Percentiles rank a stretch among this genome's conserved stretches.
Evolutionary conservation across 2,797 vertebrate species (phyloP).

Genomic region (Acanthurus leucopareius): DNA sequence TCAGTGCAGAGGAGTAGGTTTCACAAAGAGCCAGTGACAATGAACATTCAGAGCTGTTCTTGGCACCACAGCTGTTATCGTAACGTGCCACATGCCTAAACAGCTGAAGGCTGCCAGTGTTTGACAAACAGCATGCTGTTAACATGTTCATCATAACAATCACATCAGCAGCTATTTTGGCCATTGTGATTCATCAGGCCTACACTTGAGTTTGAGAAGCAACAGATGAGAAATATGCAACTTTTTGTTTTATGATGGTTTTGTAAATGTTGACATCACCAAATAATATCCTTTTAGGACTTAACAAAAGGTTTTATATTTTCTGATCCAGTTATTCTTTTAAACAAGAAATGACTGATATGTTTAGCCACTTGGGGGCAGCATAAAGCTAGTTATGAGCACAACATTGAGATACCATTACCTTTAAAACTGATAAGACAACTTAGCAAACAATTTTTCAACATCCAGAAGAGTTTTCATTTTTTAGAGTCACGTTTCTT

Average conservation of each 20-base stretch:
- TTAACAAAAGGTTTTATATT: background rate
- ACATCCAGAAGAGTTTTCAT: background rate
- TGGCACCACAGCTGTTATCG: constrained; percentile 30
- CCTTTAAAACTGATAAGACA: background rate
- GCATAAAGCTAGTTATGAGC: background rate
- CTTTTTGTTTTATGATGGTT: background rate
- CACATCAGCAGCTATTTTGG: constrained; percentile 32
- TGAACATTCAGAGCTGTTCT: constrained; percentile 9
- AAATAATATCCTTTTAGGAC: background rate
- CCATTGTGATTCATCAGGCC: constrained; percentile 32
- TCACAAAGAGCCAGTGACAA: constrained; percentile 3
- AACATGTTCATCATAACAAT: constrained; percentile 60
- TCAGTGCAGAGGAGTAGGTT: background rate
- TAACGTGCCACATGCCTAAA: constrained; percentile 61
- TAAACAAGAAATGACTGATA: background rate
- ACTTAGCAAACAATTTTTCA: background rate
- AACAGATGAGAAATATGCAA: background rate
- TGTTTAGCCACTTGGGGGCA: background rate
- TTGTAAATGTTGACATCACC: background rate
- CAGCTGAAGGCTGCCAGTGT: constrained; percentile 59
- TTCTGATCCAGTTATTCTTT: background rate
- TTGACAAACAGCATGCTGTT: constrained; percentile 48
- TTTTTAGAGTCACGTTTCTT: background rate
- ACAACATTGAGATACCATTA: background rate
- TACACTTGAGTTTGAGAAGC: background rate